Conservation (phyloP, 2,888 invertebrate genomes). For the Trilocha varians region DNA sequence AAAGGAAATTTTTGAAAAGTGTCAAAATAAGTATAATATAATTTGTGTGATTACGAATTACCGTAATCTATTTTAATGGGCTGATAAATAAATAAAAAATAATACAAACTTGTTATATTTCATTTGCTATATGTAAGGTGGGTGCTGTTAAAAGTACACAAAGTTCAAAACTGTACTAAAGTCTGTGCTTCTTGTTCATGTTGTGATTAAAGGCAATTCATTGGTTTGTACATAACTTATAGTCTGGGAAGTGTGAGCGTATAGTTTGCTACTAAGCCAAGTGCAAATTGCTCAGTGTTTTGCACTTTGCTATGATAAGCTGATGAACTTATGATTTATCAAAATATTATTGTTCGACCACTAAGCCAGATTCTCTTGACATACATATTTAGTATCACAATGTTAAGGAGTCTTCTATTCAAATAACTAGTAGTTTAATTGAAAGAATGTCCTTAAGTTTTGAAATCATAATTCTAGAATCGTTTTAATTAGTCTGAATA, state of each 20-base stretch:
- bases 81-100: slow-evolving; percentile 18
- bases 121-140: slow-evolving; percentile 52
- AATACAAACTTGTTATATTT: slow-evolving; percentile 20
- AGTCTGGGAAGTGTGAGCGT: slow-evolving; percentile 71
- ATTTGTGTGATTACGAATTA: no score
- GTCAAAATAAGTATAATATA: no score
- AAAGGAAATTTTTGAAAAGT: background rate
- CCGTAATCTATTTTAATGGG: no score
- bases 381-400: no score
- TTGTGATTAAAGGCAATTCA: slow-evolving; percentile 51
- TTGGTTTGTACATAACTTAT: slow-evolving; percentile 50
- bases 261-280: slow-evolving; percentile 61
- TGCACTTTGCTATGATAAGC: slow-evolving; percentile 57
- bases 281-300: slow-evolving; percentile 53
- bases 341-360: slow-evolving; percentile 8
- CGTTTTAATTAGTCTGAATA: background rate
- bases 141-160: slow-evolving; percentile 49
- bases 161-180: slow-evolving; percentile 36
- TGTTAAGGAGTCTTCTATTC: no score
- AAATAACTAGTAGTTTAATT: no score
- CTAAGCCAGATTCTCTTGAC: background rate
- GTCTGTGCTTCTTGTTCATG: slow-evolving; percentile 50
- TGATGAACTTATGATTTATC: slow-evolving; percentile 39
- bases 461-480: no score
- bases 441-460: no score